Evolutionary conservation across 1,140 invertebrate species (phyloP), one percentile per base, ranked within the genome.

Genomic region (Heliconius hewitsoni): DNA sequence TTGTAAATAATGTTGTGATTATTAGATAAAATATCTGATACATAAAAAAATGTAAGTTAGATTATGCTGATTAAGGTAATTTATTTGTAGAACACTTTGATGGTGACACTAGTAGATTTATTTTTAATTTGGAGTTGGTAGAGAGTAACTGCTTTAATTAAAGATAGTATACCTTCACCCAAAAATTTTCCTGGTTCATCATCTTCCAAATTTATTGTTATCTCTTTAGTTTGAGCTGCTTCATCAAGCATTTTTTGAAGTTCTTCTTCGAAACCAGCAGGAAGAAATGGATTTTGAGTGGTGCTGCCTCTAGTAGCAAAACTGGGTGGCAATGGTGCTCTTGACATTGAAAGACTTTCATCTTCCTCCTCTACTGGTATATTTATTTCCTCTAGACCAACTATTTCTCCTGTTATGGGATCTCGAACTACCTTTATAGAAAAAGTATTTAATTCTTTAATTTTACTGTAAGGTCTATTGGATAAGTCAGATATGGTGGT

Each of bases 191-290:
- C 91, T 60, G 87, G 86, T 72, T 91, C 91, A 81, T 90, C 83
- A 86, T 86, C 85, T 39, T 93, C 90, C 16, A 91, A 72, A 81
- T 93, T 87, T 70, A 91, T 84, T 71, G 86, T 84, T 30, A 91
- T 85, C 27, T 91, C 85, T 27, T 55, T 81, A 73, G 73, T 82
- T 52, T 87, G 77, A 11, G 85, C 82, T 55, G 83, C 82, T 77
- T 89, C 87, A 74, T 90, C 87, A n/a, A 92, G 78, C 81, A 91
- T 88, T 73, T 90, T 90, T 34, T 90, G 82, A 3, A 93, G 80
- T 80, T 95, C 93, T 19, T 93, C 89, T 77, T 94, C 93, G 87
- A 95, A 95, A 8, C 94, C 93, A 52, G 91, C 94, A n/a, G 94
- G 94, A 13, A 95, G 78, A 71, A 95, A 95, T 27, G 94, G 93